Percentiles rank a stretch among this genome's conserved stretches.
Evolutionary conservation across 2,113 vertebrate genomes (phyloP).

Genomic region (Mungos mungo): DNA sequence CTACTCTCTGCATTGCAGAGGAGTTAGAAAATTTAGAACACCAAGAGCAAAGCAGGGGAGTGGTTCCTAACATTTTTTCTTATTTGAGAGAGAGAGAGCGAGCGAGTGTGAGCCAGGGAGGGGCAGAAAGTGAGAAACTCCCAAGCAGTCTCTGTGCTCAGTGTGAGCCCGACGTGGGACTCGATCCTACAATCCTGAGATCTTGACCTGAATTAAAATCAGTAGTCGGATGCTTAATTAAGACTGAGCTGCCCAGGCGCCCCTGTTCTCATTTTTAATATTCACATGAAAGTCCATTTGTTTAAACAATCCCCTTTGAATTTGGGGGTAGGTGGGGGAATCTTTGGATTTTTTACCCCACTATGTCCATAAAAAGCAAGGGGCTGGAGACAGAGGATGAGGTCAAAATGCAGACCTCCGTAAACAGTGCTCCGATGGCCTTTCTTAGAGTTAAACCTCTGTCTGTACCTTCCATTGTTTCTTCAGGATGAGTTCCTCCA

Average conservation of each 20-base stretch:
- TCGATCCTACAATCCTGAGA: no score
- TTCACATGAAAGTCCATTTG: background rate
- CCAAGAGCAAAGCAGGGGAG: background rate
- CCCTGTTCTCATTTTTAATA: background rate
- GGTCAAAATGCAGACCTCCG: background rate
- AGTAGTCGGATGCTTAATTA: no score
- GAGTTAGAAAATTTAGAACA: background rate
- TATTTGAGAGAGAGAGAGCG: no score
- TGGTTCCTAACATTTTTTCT: background rate
- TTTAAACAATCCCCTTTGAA: background rate
- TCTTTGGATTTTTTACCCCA: background rate
- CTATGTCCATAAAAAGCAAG: background rate
- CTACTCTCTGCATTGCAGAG: background rate
- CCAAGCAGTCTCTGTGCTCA: no score
- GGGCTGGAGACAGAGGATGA: background rate
- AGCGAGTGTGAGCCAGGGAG: no score
- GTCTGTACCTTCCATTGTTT: background rate
- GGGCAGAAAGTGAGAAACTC: no score
- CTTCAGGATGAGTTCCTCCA: background rate
- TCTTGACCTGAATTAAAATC: no score
- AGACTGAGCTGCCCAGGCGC: no score
- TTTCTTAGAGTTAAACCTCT: background rate
- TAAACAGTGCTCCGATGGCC: background rate
- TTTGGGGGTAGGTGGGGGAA: background rate
- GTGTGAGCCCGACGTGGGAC: no score